These are phyloP conservation scores for Ficedula albicollis DNA, from an alignment of 2,797 vertebrate species.

Conservation along the genomic window DNA sequence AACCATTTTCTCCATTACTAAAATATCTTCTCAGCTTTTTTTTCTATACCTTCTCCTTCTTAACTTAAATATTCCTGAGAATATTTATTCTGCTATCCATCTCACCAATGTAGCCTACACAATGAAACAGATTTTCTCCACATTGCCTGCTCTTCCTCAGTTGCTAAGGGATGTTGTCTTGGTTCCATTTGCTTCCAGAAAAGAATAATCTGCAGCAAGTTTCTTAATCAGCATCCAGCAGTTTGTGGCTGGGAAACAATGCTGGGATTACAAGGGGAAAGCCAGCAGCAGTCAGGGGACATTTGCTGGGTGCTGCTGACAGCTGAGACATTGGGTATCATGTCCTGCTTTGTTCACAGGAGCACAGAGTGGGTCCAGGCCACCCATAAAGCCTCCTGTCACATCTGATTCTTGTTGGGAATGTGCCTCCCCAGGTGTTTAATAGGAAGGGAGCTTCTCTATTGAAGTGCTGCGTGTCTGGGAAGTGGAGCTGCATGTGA, in stretches of 20 bases:
- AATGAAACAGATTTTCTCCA: neutral
- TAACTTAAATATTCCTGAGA: too few species aligned
- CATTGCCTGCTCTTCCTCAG: neutral
- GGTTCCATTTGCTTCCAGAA: neutral
- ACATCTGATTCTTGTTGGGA: neutral
- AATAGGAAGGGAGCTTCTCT: neutral
- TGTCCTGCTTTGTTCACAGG: neutral
- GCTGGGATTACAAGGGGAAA: neutral
- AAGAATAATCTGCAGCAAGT: neutral
- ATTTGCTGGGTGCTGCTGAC: neutral
- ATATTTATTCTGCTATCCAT: neutral
- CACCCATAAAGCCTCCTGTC: neutral
- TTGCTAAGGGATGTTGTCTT: neutral
- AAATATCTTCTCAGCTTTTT: neutral
- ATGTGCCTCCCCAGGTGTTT: neutral
- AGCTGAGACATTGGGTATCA: rapidly evolving
- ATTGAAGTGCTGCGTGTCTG: neutral
- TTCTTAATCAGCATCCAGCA: neutral
- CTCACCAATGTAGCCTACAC: rapidly evolving
- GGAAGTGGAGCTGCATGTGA: neutral
- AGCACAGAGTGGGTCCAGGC: neutral
- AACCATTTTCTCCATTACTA: neutral
- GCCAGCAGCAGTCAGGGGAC: neutral
- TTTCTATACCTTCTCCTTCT: rapidly evolving
- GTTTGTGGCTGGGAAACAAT: neutral